Base-by-base conservation (phyloP, 2,797 vertebrate species). In the Alauda arvensis region DNA sequence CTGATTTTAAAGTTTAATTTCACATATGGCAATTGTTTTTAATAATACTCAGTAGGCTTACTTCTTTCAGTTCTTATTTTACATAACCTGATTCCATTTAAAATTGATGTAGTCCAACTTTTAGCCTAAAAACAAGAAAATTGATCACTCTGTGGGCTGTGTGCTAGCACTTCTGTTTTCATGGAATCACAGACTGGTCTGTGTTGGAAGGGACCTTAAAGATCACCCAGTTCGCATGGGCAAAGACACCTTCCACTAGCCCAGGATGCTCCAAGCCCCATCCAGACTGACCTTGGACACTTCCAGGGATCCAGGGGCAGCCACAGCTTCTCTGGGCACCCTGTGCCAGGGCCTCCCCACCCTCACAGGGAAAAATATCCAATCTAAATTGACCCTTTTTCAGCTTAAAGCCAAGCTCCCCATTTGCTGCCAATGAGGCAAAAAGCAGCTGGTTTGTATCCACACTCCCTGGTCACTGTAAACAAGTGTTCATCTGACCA, bases 211-310 rank as follows among this genome's bases (percentile, higher is more conserved):
- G 11, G 24, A 39, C 24, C 13, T 52, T 67, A 52, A 67, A 45
- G 16, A 14, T 20, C 33, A 33, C 4, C 14, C 40, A 60, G 5
- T 24, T 49, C 61, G 24, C n/a, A 39, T 3, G 28, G 37, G n/a
- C 28, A 74, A 16, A 29, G 29, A 45, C 62, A 52, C 0, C 4
- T 52, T 7, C 33, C 39, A 14, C 39, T 1, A 0, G 0, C 19
- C 53, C 24, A 52, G 39, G 33, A 0, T 17, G 19, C 4, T 67
- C 39, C 16, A 45, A 33, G 10, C 28, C 5, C 19, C 0, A 0
- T 74, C 16, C 39, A 52, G 0, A 21, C 61, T 19, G 61, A 28
- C n/a, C 24, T 52, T 59, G 53, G 39, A 3, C 39, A 24, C 2
- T 59, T 0, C 10, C 69, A 52, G 31, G 26, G 51, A 37, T 57